Conservation (phyloP, 2,797 vertebrate genomes). For the Numenius phaeopus region DNA sequence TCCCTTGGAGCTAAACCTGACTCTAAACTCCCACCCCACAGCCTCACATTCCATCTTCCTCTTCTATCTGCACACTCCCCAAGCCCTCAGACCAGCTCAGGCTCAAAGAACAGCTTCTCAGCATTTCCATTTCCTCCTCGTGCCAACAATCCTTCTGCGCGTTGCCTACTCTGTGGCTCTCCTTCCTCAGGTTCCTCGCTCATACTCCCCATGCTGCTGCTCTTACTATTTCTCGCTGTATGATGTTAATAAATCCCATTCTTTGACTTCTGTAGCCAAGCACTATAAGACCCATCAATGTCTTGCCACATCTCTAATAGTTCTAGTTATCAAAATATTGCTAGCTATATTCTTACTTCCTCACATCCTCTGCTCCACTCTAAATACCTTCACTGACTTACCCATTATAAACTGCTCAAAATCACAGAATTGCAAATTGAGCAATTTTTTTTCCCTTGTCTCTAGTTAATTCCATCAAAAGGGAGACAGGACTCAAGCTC, state of each 20-base stretch:
- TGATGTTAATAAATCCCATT: not conserved
- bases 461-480: not conserved
- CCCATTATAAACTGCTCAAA: not conserved
- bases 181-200: not conserved
- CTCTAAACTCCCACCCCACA: not conserved
- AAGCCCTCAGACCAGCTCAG: not conserved
- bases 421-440: not conserved
- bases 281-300: not conserved
- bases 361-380: not conserved
- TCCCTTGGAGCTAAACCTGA: not conserved
- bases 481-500: not conserved
- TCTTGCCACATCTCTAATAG: not conserved
- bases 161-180: rapidly evolving
- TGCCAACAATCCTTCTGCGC: not conserved
- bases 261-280: not conserved
- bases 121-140: not conserved
- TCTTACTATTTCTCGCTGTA: not conserved
- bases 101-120: not conserved
- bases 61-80: not conserved
- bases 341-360: not conserved
- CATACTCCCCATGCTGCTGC: not conserved
- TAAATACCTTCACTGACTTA: not conserved
- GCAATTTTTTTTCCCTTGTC: not conserved
- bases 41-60: not conserved
- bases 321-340: not conserved